Evolutionary conservation across 2,888 invertebrate genomes (phyloP), one percentile per base, ranked within the genome.

Genomic region (Byasa hedistus): DNA sequence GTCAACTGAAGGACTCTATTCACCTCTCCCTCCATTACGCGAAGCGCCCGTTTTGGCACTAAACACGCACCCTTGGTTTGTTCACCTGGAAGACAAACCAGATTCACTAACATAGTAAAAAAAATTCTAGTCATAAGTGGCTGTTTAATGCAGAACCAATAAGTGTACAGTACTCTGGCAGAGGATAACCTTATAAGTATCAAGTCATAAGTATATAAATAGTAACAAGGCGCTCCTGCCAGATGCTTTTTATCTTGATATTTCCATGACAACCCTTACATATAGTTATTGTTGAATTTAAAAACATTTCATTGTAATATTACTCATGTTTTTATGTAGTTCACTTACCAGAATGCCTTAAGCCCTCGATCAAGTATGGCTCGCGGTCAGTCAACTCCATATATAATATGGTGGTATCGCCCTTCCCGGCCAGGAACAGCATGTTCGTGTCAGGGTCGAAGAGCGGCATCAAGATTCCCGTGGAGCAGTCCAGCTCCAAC

Each of bases 11-110:
- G 91, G 58, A 99, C 93, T 71, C 98, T 92, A 87, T 98, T 98
- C 5, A 99, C 98, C 89, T 99, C 99, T 0, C 98, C 98, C 75
- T 97, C 96, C 98, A 99, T 99, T n/a, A 98, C 97, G 75, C 96
- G 95, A 52, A 99, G 89, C 0, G 97, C 97, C 67, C 98, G 92
- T 90, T 99, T 99, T 8, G 98, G 97, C 58, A 98, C 96, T 70
- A 98, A 84, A 76, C 98, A 97, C 3, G 97, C 97, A 5, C 98
- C 98, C 82, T 98, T 98, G 0, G 98, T 98, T 85, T 98, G 98
- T 79, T 98, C 98, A n/a, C 97, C 94, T 91, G 75, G 7, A 62
- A 56, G n/a, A n/a, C n/a, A n/a, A n/a, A n/a, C n/a, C n/a, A n/a
- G n/a, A n/a, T n/a, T n/a, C n/a, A n/a, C n/a, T n/a, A n/a, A n/a